Conservation (phyloP, 2,113 vertebrate species). For the Alethe castanea region DNA sequence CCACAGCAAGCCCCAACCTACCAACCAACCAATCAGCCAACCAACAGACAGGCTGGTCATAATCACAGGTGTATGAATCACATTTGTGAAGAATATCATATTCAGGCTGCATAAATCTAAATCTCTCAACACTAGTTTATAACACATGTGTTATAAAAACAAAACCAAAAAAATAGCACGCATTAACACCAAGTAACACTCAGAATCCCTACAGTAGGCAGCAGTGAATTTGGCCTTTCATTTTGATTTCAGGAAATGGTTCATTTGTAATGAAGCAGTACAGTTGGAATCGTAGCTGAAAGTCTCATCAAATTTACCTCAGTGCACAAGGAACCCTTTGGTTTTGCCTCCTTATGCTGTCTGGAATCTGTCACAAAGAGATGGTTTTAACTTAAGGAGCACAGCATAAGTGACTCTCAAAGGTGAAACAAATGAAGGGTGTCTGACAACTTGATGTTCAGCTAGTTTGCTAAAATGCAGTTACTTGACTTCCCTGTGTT, state of each 20-base stretch:
- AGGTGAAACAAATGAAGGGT: neutral
- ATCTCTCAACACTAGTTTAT: neutral
- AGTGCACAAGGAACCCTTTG: neutral
- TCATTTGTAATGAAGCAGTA: neutral
- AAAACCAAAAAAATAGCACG: neutral
- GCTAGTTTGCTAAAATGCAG: neutral
- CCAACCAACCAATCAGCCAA: neutral
- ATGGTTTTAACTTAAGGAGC: neutral
- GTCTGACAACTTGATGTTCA: neutral
- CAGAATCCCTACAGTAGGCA: neutral
- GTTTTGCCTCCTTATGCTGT: neutral
- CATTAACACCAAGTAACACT: neutral
- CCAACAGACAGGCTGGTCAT: neutral
- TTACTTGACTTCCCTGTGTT: neutral
- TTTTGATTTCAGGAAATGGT: neutral
- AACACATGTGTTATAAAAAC: neutral
- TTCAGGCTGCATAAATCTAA: neutral
- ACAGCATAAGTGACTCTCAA: neutral
- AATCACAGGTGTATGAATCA: neutral
- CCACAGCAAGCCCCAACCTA: rapidly evolving
- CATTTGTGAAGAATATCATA: neutral
- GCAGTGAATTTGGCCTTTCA: neutral
- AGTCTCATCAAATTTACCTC: neutral
- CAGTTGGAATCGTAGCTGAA: neutral
- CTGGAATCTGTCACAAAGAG: neutral